Conservation (phyloP, 2,888 invertebrate species). For the Tenthredo distinguenda region DNA sequence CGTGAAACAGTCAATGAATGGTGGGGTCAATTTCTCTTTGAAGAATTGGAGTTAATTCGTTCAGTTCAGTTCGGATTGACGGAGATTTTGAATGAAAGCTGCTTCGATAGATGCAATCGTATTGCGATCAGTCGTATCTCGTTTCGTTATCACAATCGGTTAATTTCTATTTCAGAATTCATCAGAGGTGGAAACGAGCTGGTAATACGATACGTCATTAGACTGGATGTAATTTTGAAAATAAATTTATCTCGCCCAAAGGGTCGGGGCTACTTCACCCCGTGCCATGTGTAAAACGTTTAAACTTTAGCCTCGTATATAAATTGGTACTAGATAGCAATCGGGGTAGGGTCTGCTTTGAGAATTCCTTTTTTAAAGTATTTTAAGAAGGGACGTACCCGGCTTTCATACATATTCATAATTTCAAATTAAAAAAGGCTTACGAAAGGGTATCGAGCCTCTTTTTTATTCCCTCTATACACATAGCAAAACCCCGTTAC, state of each 20-base stretch:
- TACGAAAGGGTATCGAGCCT: constrained; percentile 14
- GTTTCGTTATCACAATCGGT: constrained; percentile 20
- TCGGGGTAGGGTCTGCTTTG: background rate
- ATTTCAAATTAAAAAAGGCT: constrained; percentile 1
- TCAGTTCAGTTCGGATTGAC: background rate
- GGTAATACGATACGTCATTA: background rate
- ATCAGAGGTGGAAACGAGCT: background rate
- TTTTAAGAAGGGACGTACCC: background rate
- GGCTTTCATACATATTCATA: constrained; percentile 36
- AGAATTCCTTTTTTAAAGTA: background rate
- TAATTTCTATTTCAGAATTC: background rate
- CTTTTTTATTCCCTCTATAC: background rate
- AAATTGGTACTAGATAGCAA: constrained; percentile 24
- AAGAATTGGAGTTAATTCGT: background rate
- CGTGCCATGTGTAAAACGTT: constrained; percentile 24
- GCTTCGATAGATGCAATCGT: background rate
- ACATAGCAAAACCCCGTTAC: background rate
- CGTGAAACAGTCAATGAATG: background rate
- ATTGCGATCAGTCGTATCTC: background rate
- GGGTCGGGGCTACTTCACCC: background rate
- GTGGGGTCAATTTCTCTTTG: background rate
- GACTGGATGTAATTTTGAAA: background rate
- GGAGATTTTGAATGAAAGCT: background rate
- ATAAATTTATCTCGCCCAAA: background rate
- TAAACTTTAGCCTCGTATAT: constrained; percentile 32